Conservation (phyloP, 2,888 invertebrate genomes). For the Lottia gigantea region DNA sequence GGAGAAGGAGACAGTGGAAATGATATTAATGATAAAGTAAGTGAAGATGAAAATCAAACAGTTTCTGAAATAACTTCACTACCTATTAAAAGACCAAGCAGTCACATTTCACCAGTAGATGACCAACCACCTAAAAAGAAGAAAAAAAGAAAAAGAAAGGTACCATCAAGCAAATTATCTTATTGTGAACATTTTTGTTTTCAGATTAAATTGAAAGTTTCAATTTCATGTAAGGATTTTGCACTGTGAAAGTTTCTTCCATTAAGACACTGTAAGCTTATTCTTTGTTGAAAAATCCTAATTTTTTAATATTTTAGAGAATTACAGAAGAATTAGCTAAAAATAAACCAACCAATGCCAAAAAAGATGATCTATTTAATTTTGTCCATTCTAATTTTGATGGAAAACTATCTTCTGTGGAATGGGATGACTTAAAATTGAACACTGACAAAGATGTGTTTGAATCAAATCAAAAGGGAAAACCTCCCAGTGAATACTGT, state of each 20-base stretch:
- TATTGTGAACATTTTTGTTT: neutral
- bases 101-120: neutral
- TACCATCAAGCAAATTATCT: constrained; percentile 18
- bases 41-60: neutral
- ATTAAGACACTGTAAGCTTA: neutral
- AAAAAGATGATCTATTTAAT: constrained; percentile 34
- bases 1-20: neutral
- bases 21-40: neutral
- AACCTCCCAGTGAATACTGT: constrained; percentile 42
- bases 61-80: neutral
- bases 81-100: neutral
- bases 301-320: neutral
- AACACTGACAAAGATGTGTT: constrained; percentile 38
- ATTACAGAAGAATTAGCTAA: constrained; percentile 21
- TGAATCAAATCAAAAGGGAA: constrained; percentile 28
- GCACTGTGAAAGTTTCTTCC: too few relatives aligned
- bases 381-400: constrained; percentile 39
- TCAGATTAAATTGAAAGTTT: too few relatives aligned
- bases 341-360: constrained; percentile 25
- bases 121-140: constrained; percentile 17
- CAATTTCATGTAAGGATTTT: too few relatives aligned
- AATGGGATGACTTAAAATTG: constrained; percentile 47
- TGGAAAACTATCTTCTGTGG: constrained; percentile 44
- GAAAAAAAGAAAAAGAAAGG: constrained; percentile 29
- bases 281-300: constrained; percentile 15